Base-by-base conservation (phyloP, 2,113 vertebrate genomes). In the Strix uralensis region DNA sequence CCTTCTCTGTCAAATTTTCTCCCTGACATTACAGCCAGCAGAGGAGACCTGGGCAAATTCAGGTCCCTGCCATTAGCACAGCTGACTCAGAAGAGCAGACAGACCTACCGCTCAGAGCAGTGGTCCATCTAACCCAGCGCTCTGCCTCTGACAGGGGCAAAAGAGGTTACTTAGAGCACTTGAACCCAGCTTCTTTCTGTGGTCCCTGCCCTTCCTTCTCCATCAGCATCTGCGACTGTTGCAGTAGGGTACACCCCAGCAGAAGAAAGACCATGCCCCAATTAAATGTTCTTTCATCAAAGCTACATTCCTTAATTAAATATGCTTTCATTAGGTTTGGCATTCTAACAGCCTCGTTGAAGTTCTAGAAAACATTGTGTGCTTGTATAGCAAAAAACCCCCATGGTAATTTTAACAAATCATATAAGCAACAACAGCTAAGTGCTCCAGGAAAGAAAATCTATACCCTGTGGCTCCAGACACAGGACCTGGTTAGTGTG, bases 101-200 rank as follows among this genome's bases (percentile, higher is more conserved):
- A 51, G 61, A 40, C 4, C 17, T 42, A 4, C 32, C 51, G 32
- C 25, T 36, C 13, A 2, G 42, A 62, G 59, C 36, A 62, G 32
- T 1, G 2, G 9, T 52, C 38, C 9, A 1, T 12, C 27, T 38
- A 73, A 25, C 36, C 42, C 7, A 1, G 27, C 1, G 7, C 27
- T n/a, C 34, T 58, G 51, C 44, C 26, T 70, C 49, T 19, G 34
- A 10, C 49, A 38, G 8, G 0, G 2, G 15, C 23, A 40, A 81
- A n/a, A 19, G n/a, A 46, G 54, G n/a, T n/a, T 66, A 13, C 25
- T 32, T 32, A 11, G 34, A 66, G 19, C 9, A 0, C 22, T 23
- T 5, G 17, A 57, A 18, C 47, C 59, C 4, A 2, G 25, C 6
- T 0, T 0, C 38, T 36, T 67, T 51, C 55, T 70, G 29, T 1